Base-by-base conservation (phyloP, 2,797 vertebrate genomes). In the Tauraco hartlaubi region DNA sequence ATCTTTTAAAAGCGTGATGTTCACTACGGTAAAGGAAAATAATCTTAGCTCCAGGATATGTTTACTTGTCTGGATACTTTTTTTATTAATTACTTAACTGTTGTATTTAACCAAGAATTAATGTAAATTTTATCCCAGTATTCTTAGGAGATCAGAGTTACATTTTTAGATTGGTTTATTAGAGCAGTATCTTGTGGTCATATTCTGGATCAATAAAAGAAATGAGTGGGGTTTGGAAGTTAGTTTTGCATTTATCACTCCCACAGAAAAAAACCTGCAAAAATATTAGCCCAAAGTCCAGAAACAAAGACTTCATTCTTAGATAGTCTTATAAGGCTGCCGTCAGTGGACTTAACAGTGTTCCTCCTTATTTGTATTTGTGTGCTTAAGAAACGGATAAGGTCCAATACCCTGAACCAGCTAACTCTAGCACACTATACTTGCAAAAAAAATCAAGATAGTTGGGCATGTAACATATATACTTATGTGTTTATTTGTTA, bases 181-280 rank as follows among this genome's bases (percentile, higher is more conserved):
- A 62, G 17, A 83, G 21, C 5, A 55, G 5, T 73, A 59, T 48
- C 58, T 84, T 67, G 35, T 25, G 74, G 79, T 66, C n/a, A 21
- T 64, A 44, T 85, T 67, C 46, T 80, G 48, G 15, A 71, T 71
- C 77, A 84, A 29, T 68, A 92, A 91, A 92, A 79, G 33, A 80
- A 61, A 5, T 54, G 49, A 63, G 63, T 56, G 33, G 29, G 58
- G 49, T 92, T 94, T 68, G 20, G 29, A 89, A 76, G 74, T 56
- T 79, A 63, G 26, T 44, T 89, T 95, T 94, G 41, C 14, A 48
- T 71, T 92, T 95, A 61, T 82, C 43, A 89, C 56, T 93, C 68
- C 12, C 33, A 35, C 41, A 68, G 69, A 67, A 86, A 72, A 33
- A 93, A 85, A 91, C 75, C 37, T 66, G 9, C 51, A 83, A 92